These are phyloP conservation scores for Sinocyclocheilus anshuiensis DNA, from an alignment of 2,113 vertebrate species.

Conservation along the genomic window DNA sequence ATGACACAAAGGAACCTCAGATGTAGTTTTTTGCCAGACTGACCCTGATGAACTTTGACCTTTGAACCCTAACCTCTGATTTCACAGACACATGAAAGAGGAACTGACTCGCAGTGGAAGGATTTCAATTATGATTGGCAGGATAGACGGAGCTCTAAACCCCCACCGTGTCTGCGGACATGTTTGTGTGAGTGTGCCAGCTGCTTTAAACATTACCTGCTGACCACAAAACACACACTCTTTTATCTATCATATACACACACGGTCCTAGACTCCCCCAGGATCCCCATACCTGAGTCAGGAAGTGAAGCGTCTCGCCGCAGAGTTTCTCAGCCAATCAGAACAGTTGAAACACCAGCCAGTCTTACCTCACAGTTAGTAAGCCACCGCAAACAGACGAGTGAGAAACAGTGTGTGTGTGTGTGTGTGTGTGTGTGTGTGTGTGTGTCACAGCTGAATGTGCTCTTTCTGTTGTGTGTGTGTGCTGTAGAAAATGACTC, in stretches of 20 bases:
- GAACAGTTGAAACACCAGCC: conserved; percentile 8
- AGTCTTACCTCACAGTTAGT: conserved; percentile 44
- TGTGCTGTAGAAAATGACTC: conserved; percentile 28
- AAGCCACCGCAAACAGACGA: conserved; percentile 48
- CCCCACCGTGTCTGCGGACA: neutral
- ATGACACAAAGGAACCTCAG: conserved; percentile 1
- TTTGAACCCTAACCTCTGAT: conserved; percentile 21
- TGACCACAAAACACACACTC: conserved; percentile 36
- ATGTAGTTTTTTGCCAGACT: conserved; percentile 7
- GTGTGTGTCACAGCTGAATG: neutral
- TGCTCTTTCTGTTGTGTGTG: conserved; percentile 41
- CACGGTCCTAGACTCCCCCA: conserved; percentile 40
- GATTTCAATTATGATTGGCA: conserved; percentile 33
- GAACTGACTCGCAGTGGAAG: neutral
- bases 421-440: neutral
- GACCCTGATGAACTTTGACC: conserved; percentile 19
- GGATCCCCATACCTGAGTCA: conserved; percentile 46
- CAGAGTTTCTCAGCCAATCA: conserved; percentile 42
- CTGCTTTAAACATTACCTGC: conserved; percentile 54
- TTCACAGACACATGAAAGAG: conserved; percentile 33
- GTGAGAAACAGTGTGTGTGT: conserved; percentile 31
- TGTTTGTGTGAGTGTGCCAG: conserved; percentile 18
- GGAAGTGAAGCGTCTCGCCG: conserved; percentile 46
- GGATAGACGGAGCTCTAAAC: neutral
- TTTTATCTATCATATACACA: conserved; percentile 30